These are phyloP conservation scores for Leptopilina clavipes DNA, from an alignment of 1,140 invertebrate species.

Conservation along the genomic window DNA sequence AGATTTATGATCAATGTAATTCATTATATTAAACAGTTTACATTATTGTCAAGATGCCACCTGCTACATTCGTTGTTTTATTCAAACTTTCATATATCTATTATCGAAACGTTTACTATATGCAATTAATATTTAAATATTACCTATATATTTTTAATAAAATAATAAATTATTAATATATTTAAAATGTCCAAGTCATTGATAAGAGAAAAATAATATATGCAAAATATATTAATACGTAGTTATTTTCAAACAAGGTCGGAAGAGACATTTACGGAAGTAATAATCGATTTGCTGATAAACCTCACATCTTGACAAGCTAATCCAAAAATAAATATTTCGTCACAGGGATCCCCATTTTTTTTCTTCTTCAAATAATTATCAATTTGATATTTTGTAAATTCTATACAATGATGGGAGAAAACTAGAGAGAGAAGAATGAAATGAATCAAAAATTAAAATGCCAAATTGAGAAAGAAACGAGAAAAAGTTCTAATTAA, in stretches of 20 bases:
- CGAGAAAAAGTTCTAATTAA: no score
- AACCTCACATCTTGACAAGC: background rate
- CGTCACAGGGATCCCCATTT: background rate
- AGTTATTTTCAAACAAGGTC: slow-evolving; percentile 18
- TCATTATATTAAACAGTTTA: background rate
- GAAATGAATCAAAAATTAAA: no score
- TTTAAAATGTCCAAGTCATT: background rate
- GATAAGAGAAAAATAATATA: background rate
- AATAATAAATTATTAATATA: no score
- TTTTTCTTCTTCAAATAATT: background rate
- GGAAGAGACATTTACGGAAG: background rate
- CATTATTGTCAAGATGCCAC: slow-evolving; percentile 14
- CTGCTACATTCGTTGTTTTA: background rate
- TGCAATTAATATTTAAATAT: background rate
- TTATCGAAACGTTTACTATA: no score
- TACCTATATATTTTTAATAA: background rate
- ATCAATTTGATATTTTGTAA: no score
- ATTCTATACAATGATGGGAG: no score
- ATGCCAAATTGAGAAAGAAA: no score
- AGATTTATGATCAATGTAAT: slow-evolving; percentile 25
- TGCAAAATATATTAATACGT: background rate
- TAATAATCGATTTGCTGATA: slow-evolving; percentile 23
- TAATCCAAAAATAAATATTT: slow-evolving; percentile 24
- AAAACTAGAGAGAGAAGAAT: no score
- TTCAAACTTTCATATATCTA: background rate